Evolutionary conservation across 2,113 vertebrate genomes (phyloP).

Genomic region (Rhinichthys klamathensis): DNA sequence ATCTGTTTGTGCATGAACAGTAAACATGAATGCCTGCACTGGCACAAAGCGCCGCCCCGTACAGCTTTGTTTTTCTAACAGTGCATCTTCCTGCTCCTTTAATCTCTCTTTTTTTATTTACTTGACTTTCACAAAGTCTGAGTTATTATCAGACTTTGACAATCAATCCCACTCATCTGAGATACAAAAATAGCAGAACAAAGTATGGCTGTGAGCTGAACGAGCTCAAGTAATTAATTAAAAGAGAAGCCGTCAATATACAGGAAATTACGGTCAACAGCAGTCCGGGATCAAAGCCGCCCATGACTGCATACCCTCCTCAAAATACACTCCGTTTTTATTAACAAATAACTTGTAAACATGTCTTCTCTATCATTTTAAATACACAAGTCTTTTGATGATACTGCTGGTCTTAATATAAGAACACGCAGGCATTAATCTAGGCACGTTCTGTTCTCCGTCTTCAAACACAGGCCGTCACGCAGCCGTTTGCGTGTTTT

Average conservation of each 20-base stretch:
- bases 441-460: slow-evolving; percentile 69
- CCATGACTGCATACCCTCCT: slow-evolving; percentile 56
- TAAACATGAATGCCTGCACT: slow-evolving; percentile 25
- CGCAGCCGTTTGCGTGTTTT: slow-evolving; percentile 47
- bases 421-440: slow-evolving; percentile 69
- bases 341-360: slow-evolving; percentile 66
- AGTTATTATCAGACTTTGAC: slow-evolving; percentile 60
- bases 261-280: slow-evolving; percentile 70
- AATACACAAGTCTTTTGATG: slow-evolving; percentile 66
- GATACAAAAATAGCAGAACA: slow-evolving; percentile 63
- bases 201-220: slow-evolving; percentile 64
- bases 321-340: slow-evolving; percentile 65
- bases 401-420: slow-evolving; percentile 73
- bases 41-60: slow-evolving; percentile 13
- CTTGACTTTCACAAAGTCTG: slow-evolving; percentile 16
- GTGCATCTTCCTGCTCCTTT: slow-evolving; percentile 34
- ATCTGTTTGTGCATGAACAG: slow-evolving; percentile 41
- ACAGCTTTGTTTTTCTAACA: slow-evolving; percentile 30
- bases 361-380: slow-evolving; percentile 72
- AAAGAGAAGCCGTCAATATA: slow-evolving; percentile 64
- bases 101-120: slow-evolving; percentile 38
- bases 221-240: slow-evolving; percentile 69
- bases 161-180: slow-evolving; percentile 68
- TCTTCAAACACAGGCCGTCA: slow-evolving; percentile 23
- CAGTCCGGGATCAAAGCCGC: slow-evolving; percentile 66